Base-by-base conservation (phyloP, 2,113 vertebrate species). In the Protobothrops mucrosquamatus region DNA sequence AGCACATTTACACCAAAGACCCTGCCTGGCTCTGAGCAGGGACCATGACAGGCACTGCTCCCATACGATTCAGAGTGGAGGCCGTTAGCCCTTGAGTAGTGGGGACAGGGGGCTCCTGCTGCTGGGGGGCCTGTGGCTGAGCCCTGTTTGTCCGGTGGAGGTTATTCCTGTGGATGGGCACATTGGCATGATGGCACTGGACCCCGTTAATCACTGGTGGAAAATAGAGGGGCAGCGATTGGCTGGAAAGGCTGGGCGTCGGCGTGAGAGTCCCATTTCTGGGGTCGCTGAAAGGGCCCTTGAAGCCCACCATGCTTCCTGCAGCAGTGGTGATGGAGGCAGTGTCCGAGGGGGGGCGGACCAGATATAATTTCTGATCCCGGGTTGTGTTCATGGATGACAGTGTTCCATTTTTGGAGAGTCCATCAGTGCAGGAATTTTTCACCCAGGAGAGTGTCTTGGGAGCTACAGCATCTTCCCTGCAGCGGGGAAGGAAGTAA, bases 341-440 rank as follows among this genome's bases (percentile, higher is more conserved):
- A 0, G 98, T 98, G 96, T 98, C 98, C 0, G 98, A 98, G 9
- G 97, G 92, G 0, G 98, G 96, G 3, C 97, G 97, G 93, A 97
- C 94, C 0, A 97, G 96, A 94, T 98, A 98, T 0, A 96, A 95
- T 93, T 95, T 97, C 92, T 97, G 97, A 90, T 97, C 97, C 0
- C 97, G 97, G 88, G 97, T 98, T 18, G 98, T 98, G 93, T 97
- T 97, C 61, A 98, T 97, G 11, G 99, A 99, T 23, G 99, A 99
- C 93, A 99, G 97, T 0, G 98, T 99, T 94, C 98, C 99, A 0
- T 99, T 99, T 96, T 98, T 99, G 94, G 98, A 99, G 94, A 98
- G 96, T 48, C 98, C 98, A 69, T 98, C 98, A 0, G 98, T 98
- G n/a, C 97, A 98, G 74, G 97, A 97, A 92, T 98, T 97, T 96